Conservation (phyloP, 1,140 invertebrate species). For the Melanaphis sacchari region DNA sequence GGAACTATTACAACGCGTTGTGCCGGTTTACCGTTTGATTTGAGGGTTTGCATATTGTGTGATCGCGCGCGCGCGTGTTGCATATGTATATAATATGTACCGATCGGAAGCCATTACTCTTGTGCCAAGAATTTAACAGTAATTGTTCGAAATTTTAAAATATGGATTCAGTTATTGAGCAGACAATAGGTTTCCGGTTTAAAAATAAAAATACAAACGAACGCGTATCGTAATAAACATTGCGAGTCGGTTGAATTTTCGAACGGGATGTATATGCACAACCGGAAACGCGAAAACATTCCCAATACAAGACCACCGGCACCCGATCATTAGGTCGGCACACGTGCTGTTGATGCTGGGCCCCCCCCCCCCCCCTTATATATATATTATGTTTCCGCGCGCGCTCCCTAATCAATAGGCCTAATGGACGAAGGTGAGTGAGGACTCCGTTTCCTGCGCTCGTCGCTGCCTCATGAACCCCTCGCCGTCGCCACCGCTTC, state of each 20-base stretch:
- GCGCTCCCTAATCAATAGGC: conserved; percentile 36
- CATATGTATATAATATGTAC: not conserved
- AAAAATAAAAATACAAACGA: conserved; percentile 27
- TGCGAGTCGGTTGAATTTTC: not conserved
- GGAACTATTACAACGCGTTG: not conserved
- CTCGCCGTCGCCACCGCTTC: not conserved
- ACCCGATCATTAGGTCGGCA: conserved; percentile 51
- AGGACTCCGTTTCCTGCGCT: conserved; percentile 44
- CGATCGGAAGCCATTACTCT: conserved; percentile 54
- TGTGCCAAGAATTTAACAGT: conserved; percentile 40
- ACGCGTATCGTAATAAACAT: not conserved
- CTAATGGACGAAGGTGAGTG: conserved; percentile 54
- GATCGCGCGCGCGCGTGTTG: not conserved
- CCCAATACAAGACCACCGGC: conserved; percentile 51
- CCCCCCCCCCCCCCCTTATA: too few relatives aligned
- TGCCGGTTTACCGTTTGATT: conserved; percentile 34
- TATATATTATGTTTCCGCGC: conserved; percentile 5
- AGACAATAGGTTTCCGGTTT: conserved; percentile 55
- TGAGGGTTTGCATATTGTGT: not conserved
- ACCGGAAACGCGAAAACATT: conserved; percentile 57
- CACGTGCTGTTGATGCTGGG: conserved; percentile 40
- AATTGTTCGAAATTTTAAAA: conserved; percentile 50
- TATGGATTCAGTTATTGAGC: conserved; percentile 4
- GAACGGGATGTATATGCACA: not conserved
- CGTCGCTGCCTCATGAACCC: too few relatives aligned